phyloP scores from a whole-genome alignment of 1,140 invertebrate genomes.

The Drosophila bocki region DNA sequence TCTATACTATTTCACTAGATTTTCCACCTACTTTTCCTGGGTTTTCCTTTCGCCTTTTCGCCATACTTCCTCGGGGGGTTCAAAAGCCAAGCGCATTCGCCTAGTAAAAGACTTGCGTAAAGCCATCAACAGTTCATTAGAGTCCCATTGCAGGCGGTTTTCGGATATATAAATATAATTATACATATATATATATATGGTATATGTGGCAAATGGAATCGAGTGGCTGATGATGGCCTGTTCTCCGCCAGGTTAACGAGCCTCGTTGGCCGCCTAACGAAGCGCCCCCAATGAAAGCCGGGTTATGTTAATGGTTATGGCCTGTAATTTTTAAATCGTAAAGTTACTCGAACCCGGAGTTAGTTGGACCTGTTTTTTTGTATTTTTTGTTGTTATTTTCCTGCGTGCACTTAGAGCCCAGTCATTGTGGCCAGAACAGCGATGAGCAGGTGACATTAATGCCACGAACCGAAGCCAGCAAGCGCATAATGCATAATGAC shows the following conservation, averaged over 20 bases:
- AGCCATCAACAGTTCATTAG: conserved; percentile 40
- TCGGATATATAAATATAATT: background rate
- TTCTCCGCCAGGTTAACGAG: conserved; percentile 25
- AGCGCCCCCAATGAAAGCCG: conserved; percentile 1
- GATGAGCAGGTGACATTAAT: conserved; percentile 72
- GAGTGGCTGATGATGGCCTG: conserved; percentile 18
- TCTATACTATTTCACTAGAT: background rate
- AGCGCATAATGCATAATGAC: conserved; percentile 67
- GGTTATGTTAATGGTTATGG: conserved; percentile 21
- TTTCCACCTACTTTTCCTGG: background rate
- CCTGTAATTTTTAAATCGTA: conserved; percentile 14
- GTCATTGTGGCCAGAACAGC: conserved; percentile 45
- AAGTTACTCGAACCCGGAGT: conserved; percentile 2
- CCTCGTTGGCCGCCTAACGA: conserved; percentile 17
- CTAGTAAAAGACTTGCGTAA: conserved; percentile 20
- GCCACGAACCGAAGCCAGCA: conserved; percentile 16
- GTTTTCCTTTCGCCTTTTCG: background rate
- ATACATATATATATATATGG: background rate
- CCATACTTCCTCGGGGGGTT: background rate
- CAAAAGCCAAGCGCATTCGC: background rate
- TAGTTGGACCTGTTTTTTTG: conserved; percentile 9
- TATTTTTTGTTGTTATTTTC: background rate
- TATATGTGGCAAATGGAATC: conserved; percentile 17
- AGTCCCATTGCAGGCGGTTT: conserved; percentile 14
- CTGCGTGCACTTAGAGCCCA: conserved; percentile 46